Evolutionary conservation across 2,113 vertebrate genomes (phyloP).

Genomic region (Hypomesus transpacificus): DNA sequence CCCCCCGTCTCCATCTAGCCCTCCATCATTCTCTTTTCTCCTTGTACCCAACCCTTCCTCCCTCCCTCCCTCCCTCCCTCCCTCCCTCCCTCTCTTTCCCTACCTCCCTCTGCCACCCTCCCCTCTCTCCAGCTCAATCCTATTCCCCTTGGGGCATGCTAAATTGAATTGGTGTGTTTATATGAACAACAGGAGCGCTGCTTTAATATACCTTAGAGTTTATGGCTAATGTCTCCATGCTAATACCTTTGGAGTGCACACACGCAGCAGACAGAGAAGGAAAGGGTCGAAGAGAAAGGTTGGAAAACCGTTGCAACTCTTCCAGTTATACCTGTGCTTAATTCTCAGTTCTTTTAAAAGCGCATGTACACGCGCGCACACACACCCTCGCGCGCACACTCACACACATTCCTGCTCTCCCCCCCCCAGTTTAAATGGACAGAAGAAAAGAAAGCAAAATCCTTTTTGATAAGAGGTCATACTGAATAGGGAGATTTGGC

Average conservation of each 20-base stretch:
- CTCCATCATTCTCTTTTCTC: constrained; percentile 2
- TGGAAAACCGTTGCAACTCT: constrained; percentile 36
- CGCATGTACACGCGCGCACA: constrained; percentile 11
- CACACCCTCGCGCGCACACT: not conserved
- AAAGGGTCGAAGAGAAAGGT: not conserved
- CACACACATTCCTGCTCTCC: not conserved
- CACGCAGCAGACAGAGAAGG: constrained; percentile 35
- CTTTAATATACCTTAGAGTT: constrained; percentile 87
- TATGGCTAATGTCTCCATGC: constrained; percentile 72
- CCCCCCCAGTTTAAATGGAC: constrained; percentile 22
- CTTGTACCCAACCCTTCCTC: constrained; percentile 42
- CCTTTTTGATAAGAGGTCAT: constrained; percentile 67
- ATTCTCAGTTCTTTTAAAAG: constrained; percentile 34
- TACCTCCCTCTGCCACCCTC: constrained; percentile 9
- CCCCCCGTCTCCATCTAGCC: not conserved
- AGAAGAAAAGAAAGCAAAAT: constrained; percentile 34
- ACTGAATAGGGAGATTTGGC: constrained; percentile 69
- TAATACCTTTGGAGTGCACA: constrained; percentile 64
- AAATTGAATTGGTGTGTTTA: constrained; percentile 84
- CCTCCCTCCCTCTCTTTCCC: not conserved
- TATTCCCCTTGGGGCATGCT: constrained; percentile 84
- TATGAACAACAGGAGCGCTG: constrained; percentile 81
- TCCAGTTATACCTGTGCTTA: constrained; percentile 29
- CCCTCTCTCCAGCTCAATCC: constrained; percentile 72
- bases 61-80: constrained; percentile 18